Conservation (phyloP, 2,113 vertebrate species). For the Neopipo cinnamomea region DNA sequence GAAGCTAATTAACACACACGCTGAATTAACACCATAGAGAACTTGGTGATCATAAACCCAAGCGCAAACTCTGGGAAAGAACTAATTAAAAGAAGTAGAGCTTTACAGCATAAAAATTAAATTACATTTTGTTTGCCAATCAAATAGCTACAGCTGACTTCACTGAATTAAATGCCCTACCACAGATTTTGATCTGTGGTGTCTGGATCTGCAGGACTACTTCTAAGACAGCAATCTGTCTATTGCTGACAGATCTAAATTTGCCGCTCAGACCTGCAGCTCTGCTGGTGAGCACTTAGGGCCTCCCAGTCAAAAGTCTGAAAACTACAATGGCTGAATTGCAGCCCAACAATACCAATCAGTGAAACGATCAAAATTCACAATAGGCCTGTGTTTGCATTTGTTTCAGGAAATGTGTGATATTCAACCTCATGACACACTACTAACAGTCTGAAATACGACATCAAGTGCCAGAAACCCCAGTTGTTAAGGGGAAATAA, state of each 20-base stretch:
- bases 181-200: not conserved
- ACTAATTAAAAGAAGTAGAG: not conserved
- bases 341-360: not conserved
- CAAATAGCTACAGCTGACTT: not conserved
- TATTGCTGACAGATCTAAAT: not conserved
- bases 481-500: fast-evolving
- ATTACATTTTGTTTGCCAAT: not conserved
- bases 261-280: not conserved
- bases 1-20: not conserved
- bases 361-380: not conserved
- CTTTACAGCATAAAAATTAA: not conserved
- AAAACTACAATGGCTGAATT: not conserved
- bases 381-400: not conserved
- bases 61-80: not conserved
- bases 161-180: not conserved
- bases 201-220: not conserved
- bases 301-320: not conserved
- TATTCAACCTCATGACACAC: not conserved
- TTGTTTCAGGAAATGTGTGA: not conserved
- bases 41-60: not conserved
- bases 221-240: not conserved
- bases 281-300: not conserved
- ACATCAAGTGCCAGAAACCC: not conserved
- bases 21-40: not conserved
- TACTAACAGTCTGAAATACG: fast-evolving